Base-by-base conservation (phyloP, 2,113 vertebrate species). In the Gobiocypris rarus region DNA sequence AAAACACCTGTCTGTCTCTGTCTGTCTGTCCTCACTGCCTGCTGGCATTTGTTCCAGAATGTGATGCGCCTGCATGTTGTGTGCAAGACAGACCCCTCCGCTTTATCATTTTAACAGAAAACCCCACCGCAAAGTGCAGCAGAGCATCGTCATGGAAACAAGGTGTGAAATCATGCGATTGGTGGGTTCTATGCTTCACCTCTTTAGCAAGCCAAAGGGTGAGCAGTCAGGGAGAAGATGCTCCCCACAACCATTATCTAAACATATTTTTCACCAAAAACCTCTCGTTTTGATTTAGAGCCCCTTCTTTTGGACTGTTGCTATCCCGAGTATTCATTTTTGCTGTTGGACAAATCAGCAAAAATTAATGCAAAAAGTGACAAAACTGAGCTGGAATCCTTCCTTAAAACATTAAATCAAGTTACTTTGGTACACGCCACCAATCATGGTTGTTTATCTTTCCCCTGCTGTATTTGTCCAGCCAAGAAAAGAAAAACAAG, bases 141-240 rank as follows among this genome's bases (percentile, higher is more conserved):
- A 89, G 88, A 90, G 87, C 83, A 94, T 93, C 88, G 93, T 91
- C 92, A 94, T 93, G 91, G 93, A 92, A 93, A 94, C 91, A 92
- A 92, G 89, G 90, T 82, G 77, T 71, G 75, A 85, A 22, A 89
- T 75, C 85, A 83, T 84, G 83, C 76, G 87, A 86, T 65, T 82
- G 86, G 87, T 71, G 87, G 88, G 88, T 91, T 88, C 87, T 90
- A 89, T 34, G 45, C 86, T 76, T 85, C 67, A 31, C 75, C 86
- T 86, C 59, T 41, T 76, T 24, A 71, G 80, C 84, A 87, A 82
- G 14, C 43, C 73, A 87, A 82, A 77, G 41, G 38, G 65, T 80
- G 28, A 73, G 56, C 61, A 31, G 22, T 28, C 9, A 22, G 43
- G 67, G 38, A 54, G 26, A 14, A 65, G 85, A 85, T 83, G 81